These are phyloP conservation scores for Serilophus lunatus DNA, from an alignment of 2,113 vertebrate species.

Conservation along the genomic window DNA sequence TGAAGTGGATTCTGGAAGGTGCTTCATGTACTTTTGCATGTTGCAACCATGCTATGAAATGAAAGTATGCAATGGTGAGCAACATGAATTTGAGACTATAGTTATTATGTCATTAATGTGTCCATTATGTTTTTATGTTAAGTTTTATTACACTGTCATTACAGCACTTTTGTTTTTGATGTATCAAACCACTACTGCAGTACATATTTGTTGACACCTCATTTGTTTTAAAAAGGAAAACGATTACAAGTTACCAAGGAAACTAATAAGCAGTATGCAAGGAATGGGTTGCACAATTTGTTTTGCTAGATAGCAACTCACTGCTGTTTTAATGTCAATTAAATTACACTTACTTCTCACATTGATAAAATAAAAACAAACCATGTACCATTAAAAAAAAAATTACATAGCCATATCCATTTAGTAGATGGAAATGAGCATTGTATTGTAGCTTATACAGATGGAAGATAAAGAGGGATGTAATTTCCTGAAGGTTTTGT, in stretches of 20 bases:
- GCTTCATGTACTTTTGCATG: background rate
- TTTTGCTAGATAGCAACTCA: constrained; percentile 51
- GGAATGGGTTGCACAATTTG: constrained; percentile 28
- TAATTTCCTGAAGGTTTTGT: background rate
- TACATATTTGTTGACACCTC: constrained; percentile 73
- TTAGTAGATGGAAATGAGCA: background rate
- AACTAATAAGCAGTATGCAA: constrained; percentile 69
- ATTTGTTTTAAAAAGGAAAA: constrained; percentile 73
- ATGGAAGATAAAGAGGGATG: background rate
- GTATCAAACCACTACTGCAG: constrained; percentile 61
- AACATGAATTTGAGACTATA: background rate
- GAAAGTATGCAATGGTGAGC: background rate
- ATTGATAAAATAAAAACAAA: constrained; percentile 20
- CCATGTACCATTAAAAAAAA: background rate
- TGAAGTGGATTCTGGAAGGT: background rate
- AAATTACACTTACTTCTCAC: constrained; percentile 58
- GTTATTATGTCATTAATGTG: constrained; percentile 67
- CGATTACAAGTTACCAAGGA: constrained; percentile 74
- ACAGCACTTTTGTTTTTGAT: constrained; percentile 61
- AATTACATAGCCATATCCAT: background rate
- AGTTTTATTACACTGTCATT: constrained; percentile 72
- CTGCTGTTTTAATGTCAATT: constrained; percentile 62
- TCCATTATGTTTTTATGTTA: constrained; percentile 71
- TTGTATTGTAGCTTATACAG: background rate
- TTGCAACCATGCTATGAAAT: background rate